phyloP scores from a whole-genome alignment of 2,888 invertebrate species.

The Latrodectus hesperus region DNA sequence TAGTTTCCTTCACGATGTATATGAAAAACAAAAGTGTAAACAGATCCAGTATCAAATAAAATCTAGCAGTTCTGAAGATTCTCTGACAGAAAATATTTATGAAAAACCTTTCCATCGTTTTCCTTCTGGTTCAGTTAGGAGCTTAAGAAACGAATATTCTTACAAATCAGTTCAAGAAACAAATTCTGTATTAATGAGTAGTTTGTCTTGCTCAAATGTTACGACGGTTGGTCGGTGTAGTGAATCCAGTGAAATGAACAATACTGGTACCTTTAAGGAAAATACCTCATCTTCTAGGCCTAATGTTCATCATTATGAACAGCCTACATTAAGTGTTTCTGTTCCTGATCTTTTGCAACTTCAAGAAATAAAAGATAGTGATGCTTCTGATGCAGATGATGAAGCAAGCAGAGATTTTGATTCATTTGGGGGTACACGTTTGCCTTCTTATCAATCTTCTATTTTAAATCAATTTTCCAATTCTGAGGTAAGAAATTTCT shows the following conservation, averaged over 20 bases:
- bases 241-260: neutral
- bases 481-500: neutral
- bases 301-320: slow-evolving; percentile 51
- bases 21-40: slow-evolving; percentile 60
- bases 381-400: slow-evolving; percentile 85
- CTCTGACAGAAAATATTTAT: slow-evolving; percentile 63
- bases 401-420: slow-evolving; percentile 86
- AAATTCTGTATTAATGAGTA: slow-evolving; percentile 46
- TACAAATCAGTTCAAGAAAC: slow-evolving; percentile 48
- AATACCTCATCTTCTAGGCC: slow-evolving; percentile 14
- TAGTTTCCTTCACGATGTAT: slow-evolving; percentile 68
- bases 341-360: slow-evolving; percentile 70
- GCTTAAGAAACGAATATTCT: slow-evolving; percentile 26
- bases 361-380: slow-evolving; percentile 66
- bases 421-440: slow-evolving; percentile 71
- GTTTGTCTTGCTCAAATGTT: slow-evolving; percentile 57
- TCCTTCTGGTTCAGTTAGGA: slow-evolving; percentile 13
- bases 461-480: slow-evolving; percentile 33
- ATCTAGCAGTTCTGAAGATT: slow-evolving; percentile 62
- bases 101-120: slow-evolving; percentile 61
- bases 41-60: slow-evolving; percentile 46
- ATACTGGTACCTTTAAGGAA: neutral
- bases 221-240: slow-evolving; percentile 17
- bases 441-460: slow-evolving; percentile 47
- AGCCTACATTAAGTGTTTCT: slow-evolving; percentile 71